Evolutionary conservation across 1,140 invertebrate genomes (phyloP), one percentile per base, ranked within the genome.

Genomic region (Carposina sasakii): DNA sequence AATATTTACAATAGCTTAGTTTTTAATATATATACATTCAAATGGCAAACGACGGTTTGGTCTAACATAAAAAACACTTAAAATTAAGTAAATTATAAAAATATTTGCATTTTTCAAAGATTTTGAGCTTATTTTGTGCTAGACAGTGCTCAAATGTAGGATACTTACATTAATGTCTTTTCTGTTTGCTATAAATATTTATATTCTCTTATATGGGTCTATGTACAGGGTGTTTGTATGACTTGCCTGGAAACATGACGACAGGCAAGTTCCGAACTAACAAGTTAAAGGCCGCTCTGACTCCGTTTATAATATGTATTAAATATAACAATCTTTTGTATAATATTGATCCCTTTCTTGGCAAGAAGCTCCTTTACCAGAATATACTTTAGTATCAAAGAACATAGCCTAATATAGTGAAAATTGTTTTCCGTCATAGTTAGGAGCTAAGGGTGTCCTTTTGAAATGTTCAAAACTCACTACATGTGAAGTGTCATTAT

Each of bases 111-210:
- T 61, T 59, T 40, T 61, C 46, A 58, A 54, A 52, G 54, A 53
- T 42, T 55, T 70, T 63, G 65, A 65, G 60, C 63, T 63, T 50
- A 30, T 30, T 66, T 74, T 69, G 67, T 69, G 66, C 67, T 61
- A 33, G 57, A 63, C 52, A 56, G 46, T 40, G 52, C 44, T 26
- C 19, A 28, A 37, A 1, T 13, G 37, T 43, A 20, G n/a, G n/a
- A 48, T 57, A 39, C 50, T 54, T 58, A 64, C 59, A 59, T 41
- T 64, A 52, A 63, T 62, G 54, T 67, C 58, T 66, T 70, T 67
- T 55, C 47, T 65, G 56, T 55, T 59, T 52, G 57, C 56, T 50
- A 47, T 59, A 60, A 44, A 54, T 49, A 50, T n/a, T 33, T 52
- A 37, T 43, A 47, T 49, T 16, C 48, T 53, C 31, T 23, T 52